Evolutionary conservation across 2,888 invertebrate genomes (phyloP).

Genomic region (Lepetodrilus schrolli): DNA sequence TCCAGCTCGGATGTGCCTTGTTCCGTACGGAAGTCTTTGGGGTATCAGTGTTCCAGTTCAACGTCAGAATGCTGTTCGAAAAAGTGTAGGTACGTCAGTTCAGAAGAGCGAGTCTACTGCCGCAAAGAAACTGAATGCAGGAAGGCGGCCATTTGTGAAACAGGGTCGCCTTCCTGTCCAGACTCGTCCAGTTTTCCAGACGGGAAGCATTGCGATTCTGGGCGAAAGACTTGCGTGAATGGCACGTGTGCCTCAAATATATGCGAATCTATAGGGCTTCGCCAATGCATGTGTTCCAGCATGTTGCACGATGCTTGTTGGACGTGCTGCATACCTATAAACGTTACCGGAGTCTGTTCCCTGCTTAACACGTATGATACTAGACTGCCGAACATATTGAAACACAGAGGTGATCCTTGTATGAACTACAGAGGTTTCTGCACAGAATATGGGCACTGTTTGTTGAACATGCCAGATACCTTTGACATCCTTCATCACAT

Average conservation of each 20-base stretch:
- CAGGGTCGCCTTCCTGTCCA: constrained; percentile 47
- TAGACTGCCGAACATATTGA: background rate
- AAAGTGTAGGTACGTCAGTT: constrained; percentile 39
- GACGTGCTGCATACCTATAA: constrained; percentile 43
- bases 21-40: constrained; percentile 42
- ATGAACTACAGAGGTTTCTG: constrained; percentile 48
- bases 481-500: constrained; percentile 40
- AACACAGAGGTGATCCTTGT: constrained; percentile 44
- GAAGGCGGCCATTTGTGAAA: constrained; percentile 42
- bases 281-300: constrained; percentile 44
- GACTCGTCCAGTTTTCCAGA: constrained; percentile 30
- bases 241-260: constrained; percentile 51
- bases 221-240: constrained; percentile 42
- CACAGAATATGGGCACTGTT: constrained; percentile 44
- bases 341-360: constrained; percentile 32
- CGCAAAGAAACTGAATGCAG: constrained; percentile 44
- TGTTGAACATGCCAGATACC: constrained; percentile 40
- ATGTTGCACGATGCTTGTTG: constrained; percentile 35
- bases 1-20: constrained; percentile 44
- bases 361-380: background rate
- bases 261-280: constrained; percentile 38
- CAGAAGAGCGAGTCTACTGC: constrained; percentile 35
- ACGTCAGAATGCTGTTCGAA: constrained; percentile 45
- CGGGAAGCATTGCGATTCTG: constrained; percentile 43
- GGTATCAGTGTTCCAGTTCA: constrained; percentile 49